Evolutionary conservation across 2,797 vertebrate genomes (phyloP).

Genomic region (Perodicticus potto): DNA sequence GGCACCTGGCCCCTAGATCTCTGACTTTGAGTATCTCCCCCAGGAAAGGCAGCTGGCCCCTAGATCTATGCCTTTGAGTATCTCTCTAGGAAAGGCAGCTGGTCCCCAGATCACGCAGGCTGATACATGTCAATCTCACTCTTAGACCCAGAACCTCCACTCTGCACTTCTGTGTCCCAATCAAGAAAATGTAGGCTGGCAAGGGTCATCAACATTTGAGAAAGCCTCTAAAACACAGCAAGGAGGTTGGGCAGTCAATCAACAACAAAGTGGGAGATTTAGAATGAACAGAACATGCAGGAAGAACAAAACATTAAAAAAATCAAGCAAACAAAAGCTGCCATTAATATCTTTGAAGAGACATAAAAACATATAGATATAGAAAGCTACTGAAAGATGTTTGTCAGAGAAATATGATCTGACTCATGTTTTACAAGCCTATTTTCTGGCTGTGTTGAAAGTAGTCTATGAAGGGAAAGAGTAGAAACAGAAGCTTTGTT

Average conservation of each 20-base stretch:
- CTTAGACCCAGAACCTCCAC: background rate
- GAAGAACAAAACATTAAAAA: background rate
- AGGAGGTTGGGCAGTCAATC: background rate
- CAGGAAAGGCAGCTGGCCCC: no score
- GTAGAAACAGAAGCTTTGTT: background rate
- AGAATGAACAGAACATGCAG: background rate
- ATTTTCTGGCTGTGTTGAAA: background rate
- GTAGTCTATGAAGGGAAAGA: background rate
- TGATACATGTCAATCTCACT: background rate
- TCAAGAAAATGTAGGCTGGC: background rate
- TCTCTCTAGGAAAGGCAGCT: background rate
- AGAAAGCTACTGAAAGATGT: background rate
- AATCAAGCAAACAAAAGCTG: background rate
- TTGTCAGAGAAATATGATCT: background rate
- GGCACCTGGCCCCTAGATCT: no score
- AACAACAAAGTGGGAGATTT: background rate
- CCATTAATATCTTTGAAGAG: background rate
- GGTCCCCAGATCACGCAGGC: background rate
- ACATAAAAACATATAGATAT: background rate
- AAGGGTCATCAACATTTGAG: background rate
- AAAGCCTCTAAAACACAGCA: background rate
- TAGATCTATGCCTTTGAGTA: no score
- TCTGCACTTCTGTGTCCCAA: background rate
- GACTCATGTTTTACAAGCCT: background rate
- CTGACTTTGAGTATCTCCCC: no score